Percentiles rank a stretch among this genome's conserved stretches.
Evolutionary conservation across 2,888 invertebrate species (phyloP).

Genomic region (Drosophila stalkeri): DNA sequence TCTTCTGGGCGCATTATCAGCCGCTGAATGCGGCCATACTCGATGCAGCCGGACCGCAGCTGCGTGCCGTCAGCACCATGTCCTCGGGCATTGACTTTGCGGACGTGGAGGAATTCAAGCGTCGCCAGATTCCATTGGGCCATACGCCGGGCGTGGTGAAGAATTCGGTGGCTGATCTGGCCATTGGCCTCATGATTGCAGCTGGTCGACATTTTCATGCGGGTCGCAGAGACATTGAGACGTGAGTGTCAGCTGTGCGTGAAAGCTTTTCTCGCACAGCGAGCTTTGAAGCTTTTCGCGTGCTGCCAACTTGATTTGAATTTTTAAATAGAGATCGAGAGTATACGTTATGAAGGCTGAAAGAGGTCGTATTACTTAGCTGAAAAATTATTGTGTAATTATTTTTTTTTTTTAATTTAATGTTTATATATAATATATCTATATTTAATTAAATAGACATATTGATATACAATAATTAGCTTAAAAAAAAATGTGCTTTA

Average conservation of each 20-base stretch:
- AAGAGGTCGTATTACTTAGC: not conserved
- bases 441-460: no score
- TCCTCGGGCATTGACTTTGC: slow-evolving; percentile 95
- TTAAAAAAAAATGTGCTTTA: no score
- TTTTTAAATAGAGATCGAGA: slow-evolving; percentile 17
- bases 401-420: not conserved
- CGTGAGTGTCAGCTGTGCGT: slow-evolving; percentile 67
- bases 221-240: slow-evolving; percentile 88
- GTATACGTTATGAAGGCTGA: not conserved
- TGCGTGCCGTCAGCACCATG: slow-evolving; percentile 93
- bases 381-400: no score
- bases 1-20: slow-evolving; percentile 84
- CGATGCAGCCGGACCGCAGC: slow-evolving; percentile 86
- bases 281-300: slow-evolving; percentile 30
- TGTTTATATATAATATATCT: no score
- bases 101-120: slow-evolving; percentile 89
- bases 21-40: slow-evolving; percentile 81
- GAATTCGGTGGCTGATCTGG: slow-evolving; percentile 93
- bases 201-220: slow-evolving; percentile 92
- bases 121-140: slow-evolving; percentile 90
- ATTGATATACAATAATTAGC: no score
- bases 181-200: slow-evolving; percentile 91
- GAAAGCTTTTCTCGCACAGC: slow-evolving; percentile 14
- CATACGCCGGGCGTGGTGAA: slow-evolving; percentile 92
- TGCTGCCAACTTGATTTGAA: slow-evolving; percentile 37